phyloP scores from a whole-genome alignment of 2,113 vertebrate genomes.

The Amazona vittata region DNA sequence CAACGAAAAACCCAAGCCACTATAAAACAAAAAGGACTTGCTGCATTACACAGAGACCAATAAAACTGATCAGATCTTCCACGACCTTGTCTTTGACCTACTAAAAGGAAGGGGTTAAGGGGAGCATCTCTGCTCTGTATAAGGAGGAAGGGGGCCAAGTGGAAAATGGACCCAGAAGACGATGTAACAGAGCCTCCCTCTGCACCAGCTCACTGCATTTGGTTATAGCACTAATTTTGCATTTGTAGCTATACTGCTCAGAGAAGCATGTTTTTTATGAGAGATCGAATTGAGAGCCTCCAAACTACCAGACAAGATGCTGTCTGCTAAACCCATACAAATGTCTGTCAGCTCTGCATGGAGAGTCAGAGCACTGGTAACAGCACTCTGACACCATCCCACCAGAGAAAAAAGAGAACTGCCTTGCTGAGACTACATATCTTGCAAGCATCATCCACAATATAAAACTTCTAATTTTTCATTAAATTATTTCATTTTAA shows the following conservation, averaged over 20 bases:
- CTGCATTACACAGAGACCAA: neutral
- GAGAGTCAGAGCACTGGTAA: neutral
- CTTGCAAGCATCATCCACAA: neutral
- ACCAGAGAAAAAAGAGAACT: neutral
- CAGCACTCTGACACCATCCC: neutral
- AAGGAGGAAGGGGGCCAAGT: neutral
- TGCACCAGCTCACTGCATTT: rapidly evolving
- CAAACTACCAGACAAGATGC: neutral
- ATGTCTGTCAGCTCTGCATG: neutral
- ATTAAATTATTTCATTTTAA: neutral
- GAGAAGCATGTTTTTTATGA: neutral
- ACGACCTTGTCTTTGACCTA: neutral
- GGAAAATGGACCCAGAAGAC: neutral
- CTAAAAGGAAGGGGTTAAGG: neutral
- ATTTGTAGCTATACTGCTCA: neutral
- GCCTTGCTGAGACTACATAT: rapidly evolving
- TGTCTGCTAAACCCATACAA: neutral
- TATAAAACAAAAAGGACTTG: neutral
- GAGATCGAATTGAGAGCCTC: neutral
- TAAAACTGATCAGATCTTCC: neutral
- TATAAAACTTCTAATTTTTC: neutral
- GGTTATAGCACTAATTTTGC: neutral
- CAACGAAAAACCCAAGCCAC: rapidly evolving
- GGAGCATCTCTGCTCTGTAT: neutral
- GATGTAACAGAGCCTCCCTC: neutral